phyloP scores from a whole-genome alignment of 92 coral and sea anemone species.

The Siderastrea radians region DNA sequence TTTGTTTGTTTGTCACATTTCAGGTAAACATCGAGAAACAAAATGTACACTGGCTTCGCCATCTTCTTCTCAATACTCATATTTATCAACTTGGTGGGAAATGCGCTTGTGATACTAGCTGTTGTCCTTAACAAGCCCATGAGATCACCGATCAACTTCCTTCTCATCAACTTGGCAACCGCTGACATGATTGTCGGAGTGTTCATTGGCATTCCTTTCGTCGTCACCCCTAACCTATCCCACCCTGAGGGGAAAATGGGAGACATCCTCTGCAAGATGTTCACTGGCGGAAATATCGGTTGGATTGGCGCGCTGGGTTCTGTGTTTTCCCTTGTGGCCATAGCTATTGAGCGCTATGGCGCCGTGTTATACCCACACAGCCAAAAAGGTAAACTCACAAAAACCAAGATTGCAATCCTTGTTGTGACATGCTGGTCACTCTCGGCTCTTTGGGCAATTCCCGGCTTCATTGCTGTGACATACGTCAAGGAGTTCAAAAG shows the following conservation, averaged over 20 bases:
- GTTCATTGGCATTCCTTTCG: conserved; percentile 58
- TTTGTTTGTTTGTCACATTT: not conserved
- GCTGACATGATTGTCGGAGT: conserved; percentile 62
- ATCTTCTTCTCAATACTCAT: conserved; percentile 49
- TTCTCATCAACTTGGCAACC: conserved; percentile 60
- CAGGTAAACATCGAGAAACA: conserved; percentile 15
- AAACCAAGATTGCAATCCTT: conserved; percentile 46
- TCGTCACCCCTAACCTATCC: conserved; percentile 22
- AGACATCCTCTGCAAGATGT: conserved; percentile 58
- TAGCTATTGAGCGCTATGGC: conserved; percentile 68
- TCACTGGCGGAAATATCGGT: conserved; percentile 48
- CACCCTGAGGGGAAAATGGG: conserved; percentile 50
- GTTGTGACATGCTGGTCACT: conserved; percentile 58
- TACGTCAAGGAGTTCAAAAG: conserved; percentile 29
- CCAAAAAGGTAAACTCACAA: conserved; percentile 62
- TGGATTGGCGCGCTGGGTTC: conserved; percentile 68
- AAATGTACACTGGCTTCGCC: conserved; percentile 42
- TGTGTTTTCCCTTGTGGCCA: conserved; percentile 64
- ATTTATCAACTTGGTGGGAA: conserved; percentile 57
- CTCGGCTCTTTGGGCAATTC: conserved; percentile 53
- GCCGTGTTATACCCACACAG: conserved; percentile 68
- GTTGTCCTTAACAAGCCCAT: conserved; percentile 51
- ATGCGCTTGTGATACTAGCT: conserved; percentile 52
- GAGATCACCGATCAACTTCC: conserved; percentile 56
- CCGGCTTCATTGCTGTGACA: conserved; percentile 47